Percentiles rank a stretch among this genome's conserved stretches.
phyloP scores from a whole-genome alignment of 2,113 vertebrate species.

The Engystomops pustulosus region DNA sequence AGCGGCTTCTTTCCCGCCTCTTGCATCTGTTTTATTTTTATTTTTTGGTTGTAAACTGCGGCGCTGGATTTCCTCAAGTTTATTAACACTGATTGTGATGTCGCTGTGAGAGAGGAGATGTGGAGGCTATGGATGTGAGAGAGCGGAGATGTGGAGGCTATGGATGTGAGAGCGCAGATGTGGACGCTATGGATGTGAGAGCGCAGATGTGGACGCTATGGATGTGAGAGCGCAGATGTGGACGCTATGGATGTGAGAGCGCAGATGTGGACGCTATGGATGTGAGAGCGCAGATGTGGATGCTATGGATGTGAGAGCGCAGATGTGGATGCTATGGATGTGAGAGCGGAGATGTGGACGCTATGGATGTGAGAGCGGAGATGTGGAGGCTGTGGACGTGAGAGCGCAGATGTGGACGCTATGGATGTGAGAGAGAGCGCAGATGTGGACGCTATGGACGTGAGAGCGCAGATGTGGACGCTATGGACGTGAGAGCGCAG shows the following conservation, averaged over 20 bases:
- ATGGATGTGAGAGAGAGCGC: background rate
- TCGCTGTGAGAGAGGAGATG: background rate
- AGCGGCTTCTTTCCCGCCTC: background rate
- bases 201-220: too few species aligned
- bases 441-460: too few species aligned
- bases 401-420: background rate
- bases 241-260: background rate
- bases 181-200: background rate
- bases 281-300: background rate
- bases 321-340: too few species aligned
- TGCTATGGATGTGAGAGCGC: background rate
- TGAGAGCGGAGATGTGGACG: background rate
- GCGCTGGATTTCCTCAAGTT: conserved; percentile 32
- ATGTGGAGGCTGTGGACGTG: conserved; percentile 15
- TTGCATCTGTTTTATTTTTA: conserved; percentile 7
- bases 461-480: background rate
- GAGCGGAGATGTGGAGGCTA: background rate
- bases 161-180: background rate
- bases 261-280: too few species aligned
- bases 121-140: background rate
- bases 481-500: background rate
- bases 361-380: background rate
- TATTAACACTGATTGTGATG: conserved; percentile 41
- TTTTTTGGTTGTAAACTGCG: background rate
- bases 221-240: background rate